Percentiles rank a stretch among this genome's conserved stretches.
These are phyloP conservation scores for Cynocephalus volans DNA, from an alignment of 2,113 vertebrate species.

Conservation along the genomic window DNA sequence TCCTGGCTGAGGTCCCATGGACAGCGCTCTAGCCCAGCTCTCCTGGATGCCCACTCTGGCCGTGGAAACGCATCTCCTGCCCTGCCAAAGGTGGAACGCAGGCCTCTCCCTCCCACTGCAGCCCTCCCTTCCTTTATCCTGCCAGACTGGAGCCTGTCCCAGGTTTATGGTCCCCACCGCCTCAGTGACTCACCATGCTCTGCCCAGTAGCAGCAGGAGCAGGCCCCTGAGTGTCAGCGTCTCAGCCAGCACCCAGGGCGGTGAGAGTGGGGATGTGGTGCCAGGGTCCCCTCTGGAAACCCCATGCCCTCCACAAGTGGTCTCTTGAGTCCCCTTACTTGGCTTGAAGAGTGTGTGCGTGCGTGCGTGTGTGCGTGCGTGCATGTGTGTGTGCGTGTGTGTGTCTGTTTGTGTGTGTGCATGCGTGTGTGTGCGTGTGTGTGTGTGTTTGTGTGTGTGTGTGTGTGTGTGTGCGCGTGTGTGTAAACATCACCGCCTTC, in stretches of 20 bases:
- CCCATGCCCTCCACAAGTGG: too few relatives aligned
- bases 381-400: too few relatives aligned
- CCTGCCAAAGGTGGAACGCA: neutral
- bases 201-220: too few relatives aligned
- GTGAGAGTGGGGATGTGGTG: neutral
- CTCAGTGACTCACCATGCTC: neutral
- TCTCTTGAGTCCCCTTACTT: neutral
- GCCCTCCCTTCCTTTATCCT: neutral
- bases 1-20: too few relatives aligned
- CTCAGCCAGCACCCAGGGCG: neutral
- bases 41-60: too few relatives aligned
- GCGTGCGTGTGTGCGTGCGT: too few relatives aligned
- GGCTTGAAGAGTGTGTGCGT: neutral
- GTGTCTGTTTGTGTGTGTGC: too few relatives aligned
- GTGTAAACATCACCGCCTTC: neutral
- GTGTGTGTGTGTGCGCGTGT: rapidly evolving
- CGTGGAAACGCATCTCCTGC: neutral
- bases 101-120: neutral
- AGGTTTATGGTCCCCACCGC: neutral
- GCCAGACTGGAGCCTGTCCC: neutral
- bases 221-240: neutral
- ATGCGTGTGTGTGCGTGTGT: too few relatives aligned
- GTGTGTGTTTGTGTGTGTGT: too few relatives aligned
- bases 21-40: too few relatives aligned
- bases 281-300: neutral